phyloP scores from a whole-genome alignment of 2,797 vertebrate genomes.

The Pygocentrus nattereri region DNA sequence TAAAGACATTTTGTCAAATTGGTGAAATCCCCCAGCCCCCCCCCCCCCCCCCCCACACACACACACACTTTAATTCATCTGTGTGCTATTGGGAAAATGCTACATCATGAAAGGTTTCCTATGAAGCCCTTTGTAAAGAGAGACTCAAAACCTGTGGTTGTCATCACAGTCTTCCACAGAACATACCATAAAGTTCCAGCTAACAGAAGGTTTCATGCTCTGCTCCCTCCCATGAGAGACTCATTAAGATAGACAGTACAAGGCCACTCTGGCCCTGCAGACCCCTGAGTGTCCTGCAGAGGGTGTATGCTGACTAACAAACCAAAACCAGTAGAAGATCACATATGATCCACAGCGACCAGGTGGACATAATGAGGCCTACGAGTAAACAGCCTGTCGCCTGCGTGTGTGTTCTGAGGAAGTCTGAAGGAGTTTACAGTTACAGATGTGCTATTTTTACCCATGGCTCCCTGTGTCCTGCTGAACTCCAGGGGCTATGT shows the following conservation, averaged over 20 bases:
- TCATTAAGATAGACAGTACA: background rate
- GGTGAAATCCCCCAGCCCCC: too few relatives aligned
- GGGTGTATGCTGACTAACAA: background rate
- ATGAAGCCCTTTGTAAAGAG: too few relatives aligned
- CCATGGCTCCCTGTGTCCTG: background rate
- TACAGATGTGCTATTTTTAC: constrained; percentile 28
- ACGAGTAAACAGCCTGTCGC: background rate
- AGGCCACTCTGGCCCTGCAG: too few relatives aligned
- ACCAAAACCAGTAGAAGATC: background rate
- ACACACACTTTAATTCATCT: too few relatives aligned
- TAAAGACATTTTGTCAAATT: too few relatives aligned
- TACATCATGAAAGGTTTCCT: too few relatives aligned
- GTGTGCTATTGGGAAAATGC: too few relatives aligned
- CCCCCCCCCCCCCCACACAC: too few relatives aligned
- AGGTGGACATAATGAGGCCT: background rate
- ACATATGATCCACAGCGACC: too few relatives aligned
- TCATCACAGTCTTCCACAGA: too few relatives aligned
- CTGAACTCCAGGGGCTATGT: constrained; percentile 1
- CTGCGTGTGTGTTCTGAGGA: background rate
- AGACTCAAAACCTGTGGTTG: too few relatives aligned
- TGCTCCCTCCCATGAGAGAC: background rate
- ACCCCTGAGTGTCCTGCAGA: constrained; percentile 4
- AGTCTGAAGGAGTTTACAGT: constrained; percentile 20
- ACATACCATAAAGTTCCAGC: too few relatives aligned
- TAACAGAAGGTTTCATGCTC: background rate